Conservation (phyloP, 2,888 invertebrate genomes). For the Mimas tiliae region DNA sequence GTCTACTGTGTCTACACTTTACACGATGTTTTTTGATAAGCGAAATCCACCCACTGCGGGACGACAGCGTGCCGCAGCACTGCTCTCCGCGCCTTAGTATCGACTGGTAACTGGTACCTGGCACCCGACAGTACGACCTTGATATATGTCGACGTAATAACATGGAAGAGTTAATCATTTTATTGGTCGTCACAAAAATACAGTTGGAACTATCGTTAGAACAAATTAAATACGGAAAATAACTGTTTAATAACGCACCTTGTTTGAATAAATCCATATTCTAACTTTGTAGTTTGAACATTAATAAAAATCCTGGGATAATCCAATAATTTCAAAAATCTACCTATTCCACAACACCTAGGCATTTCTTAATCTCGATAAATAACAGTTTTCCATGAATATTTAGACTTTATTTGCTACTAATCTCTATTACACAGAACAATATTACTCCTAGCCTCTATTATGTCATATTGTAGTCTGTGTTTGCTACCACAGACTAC, state of each 20-base stretch:
- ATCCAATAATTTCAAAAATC: not conserved
- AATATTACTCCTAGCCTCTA: no score
- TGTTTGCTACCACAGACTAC: no score
- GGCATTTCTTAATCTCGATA: not conserved
- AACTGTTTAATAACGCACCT: conserved; percentile 45
- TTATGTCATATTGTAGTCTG: no score
- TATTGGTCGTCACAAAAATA: conserved; percentile 8
- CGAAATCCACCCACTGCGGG: conserved; percentile 68
- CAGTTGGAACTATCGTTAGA: not conserved
- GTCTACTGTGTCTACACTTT: not conserved
- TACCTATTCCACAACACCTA: not conserved
- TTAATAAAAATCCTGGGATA: not conserved
- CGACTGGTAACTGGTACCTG: conserved; percentile 76
- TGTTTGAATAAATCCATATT: conserved; percentile 66
- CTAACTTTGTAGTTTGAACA: not conserved
- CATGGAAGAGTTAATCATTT: conserved; percentile 44
- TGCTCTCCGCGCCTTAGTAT: conserved; percentile 50
- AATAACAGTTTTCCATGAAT: not conserved
- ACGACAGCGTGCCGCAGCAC: conserved; percentile 44
- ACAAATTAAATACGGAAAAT: not conserved
- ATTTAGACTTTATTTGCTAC: no score
- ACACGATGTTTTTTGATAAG: conserved; percentile 54
- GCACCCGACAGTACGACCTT: conserved; percentile 77
- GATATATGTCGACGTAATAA: conserved; percentile 67
- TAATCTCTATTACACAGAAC: no score